Conservation (phyloP, 30 jellyfish, hydroid and myxozoan genomes). For the Pelagia noctiluca region DNA sequence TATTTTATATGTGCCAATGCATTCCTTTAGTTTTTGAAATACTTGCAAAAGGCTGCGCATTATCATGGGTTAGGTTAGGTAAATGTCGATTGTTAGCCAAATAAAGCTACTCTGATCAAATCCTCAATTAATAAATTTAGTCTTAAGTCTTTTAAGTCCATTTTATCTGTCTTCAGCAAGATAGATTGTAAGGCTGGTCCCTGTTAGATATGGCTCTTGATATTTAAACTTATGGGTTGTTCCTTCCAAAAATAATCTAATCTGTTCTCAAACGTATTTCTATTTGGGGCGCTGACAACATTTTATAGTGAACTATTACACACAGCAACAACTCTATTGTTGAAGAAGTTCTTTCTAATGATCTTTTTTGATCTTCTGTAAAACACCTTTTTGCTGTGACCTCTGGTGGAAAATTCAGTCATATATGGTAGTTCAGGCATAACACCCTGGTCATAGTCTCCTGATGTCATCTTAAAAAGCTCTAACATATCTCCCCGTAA, state of each 20-base stretch:
- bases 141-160: neutral
- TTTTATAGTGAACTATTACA: conserved; percentile 8
- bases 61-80: conserved; percentile 23
- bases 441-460: conserved; percentile 19
- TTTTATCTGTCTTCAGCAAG: neutral
- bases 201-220: conserved; percentile 8
- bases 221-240: neutral
- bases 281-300: conserved; percentile 4
- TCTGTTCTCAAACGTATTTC: too few relatives aligned
- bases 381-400: conserved; percentile 12
- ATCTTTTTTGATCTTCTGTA: conserved; percentile 9
- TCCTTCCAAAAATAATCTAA: too few relatives aligned
- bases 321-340: neutral
- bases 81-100: conserved; percentile 2
- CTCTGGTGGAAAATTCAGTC: conserved; percentile 1
- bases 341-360: conserved; percentile 15
- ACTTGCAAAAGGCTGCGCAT: neutral
- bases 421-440: conserved; percentile 6
- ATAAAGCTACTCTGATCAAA: conserved; percentile 1
- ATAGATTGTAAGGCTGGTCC: conserved; percentile 1
- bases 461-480: conserved; percentile 2
- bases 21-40: neutral
- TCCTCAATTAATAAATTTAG: neutral
- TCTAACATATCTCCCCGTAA: conserved; percentile 23
- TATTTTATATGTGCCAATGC: neutral